A percentile compares a stretch with the other conserved stretches of the same genome.
Evolutionary conservation across 2,113 vertebrate species (phyloP).

Genomic region (Prolemur simus): DNA sequence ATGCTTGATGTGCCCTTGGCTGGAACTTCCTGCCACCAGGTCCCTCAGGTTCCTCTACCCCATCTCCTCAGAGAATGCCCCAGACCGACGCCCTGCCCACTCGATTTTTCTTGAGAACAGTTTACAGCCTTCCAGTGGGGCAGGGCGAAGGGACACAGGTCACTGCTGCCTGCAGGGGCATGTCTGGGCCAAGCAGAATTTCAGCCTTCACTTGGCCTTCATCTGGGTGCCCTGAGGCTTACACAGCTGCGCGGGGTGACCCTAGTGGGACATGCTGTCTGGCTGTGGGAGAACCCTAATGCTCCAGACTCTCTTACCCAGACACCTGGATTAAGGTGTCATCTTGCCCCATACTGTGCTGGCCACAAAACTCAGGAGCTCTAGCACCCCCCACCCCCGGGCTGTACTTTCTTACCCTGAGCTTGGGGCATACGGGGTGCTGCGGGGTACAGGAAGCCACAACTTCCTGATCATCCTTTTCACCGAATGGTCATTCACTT

Average conservation of each 20-base stretch:
- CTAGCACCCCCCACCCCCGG: too few species aligned
- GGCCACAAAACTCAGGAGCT: background rate
- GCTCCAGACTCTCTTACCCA: background rate
- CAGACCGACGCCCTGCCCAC: background rate
- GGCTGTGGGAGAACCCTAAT: background rate
- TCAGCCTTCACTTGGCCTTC: background rate
- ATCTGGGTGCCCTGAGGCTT: background rate
- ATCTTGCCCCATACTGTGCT: background rate
- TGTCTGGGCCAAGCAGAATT: background rate
- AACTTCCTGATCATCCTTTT: background rate
- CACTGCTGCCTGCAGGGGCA: background rate
- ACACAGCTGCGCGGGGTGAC: background rate
- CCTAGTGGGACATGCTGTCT: accelerated
- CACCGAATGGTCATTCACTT: background rate
- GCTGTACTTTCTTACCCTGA: background rate
- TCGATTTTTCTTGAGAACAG: background rate
- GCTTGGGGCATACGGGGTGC: background rate
- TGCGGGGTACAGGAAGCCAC: background rate
- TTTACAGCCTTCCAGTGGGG: background rate
- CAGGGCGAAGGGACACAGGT: background rate
- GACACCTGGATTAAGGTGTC: background rate
- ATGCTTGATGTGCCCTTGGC: background rate
- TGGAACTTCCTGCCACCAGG: background rate
- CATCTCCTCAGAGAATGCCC: background rate
- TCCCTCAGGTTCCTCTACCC: background rate